Conservation (phyloP, 2,113 vertebrate species). For the Panthera tigris region DNA sequence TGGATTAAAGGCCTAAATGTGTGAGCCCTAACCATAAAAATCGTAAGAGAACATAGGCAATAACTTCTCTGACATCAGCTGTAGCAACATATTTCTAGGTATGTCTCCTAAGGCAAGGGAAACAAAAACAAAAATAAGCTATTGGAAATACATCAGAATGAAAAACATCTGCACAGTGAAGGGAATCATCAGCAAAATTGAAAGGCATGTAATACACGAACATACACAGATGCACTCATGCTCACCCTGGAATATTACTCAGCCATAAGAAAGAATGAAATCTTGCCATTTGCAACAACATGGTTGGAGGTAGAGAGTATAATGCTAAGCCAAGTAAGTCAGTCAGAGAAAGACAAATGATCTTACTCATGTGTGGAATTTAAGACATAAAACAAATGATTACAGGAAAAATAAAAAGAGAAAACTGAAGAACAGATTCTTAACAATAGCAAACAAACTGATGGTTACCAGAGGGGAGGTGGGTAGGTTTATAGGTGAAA, state of each 20-base stretch:
- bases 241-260: neutral
- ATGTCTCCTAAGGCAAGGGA: neutral
- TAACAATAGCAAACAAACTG: neutral
- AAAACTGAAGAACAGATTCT: neutral
- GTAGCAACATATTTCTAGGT: neutral
- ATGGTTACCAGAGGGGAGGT: neutral
- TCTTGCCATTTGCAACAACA: neutral
- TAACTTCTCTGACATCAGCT: neutral
- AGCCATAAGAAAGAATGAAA: neutral
- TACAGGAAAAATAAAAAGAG: neutral
- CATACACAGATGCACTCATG: too few relatives aligned
- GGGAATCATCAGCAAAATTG: neutral
- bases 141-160: neutral
- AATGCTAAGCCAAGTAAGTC: neutral
- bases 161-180: neutral
- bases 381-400: neutral
- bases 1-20: neutral
- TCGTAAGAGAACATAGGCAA: neutral
- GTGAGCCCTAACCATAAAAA: neutral
- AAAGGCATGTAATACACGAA: too few relatives aligned
- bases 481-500: neutral
- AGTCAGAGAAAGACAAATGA: neutral
- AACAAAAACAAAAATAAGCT: neutral
- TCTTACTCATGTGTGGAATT: neutral
- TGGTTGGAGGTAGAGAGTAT: neutral